These are phyloP conservation scores for Bombus confusus DNA, from an alignment of 1,140 invertebrate genomes.

Conservation along the genomic window DNA sequence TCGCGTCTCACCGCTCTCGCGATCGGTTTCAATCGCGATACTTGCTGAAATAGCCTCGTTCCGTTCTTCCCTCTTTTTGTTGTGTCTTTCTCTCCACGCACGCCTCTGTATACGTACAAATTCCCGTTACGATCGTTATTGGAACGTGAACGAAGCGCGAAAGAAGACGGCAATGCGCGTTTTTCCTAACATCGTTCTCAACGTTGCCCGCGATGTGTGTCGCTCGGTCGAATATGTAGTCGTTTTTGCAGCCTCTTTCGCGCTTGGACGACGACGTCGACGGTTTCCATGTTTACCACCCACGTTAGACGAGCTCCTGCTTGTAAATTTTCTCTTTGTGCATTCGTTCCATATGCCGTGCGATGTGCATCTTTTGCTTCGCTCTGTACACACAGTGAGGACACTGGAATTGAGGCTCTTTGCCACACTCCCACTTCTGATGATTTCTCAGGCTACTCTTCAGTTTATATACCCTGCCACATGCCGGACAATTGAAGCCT, in stretches of 20 bases:
- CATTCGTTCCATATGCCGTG: slow-evolving; percentile 93
- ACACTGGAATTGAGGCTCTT: slow-evolving; percentile 92
- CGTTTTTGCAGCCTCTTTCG: slow-evolving; percentile 6
- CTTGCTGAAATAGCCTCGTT: slow-evolving; percentile 26
- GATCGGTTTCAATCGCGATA: slow-evolving; percentile 35
- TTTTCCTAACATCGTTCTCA: background rate
- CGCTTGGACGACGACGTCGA: slow-evolving; percentile 47
- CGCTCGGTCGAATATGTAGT: background rate
- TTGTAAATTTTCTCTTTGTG: slow-evolving; percentile 88
- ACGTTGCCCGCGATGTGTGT: background rate
- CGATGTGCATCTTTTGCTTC: slow-evolving; percentile 93
- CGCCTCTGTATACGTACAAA: background rate
- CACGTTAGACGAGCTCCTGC: slow-evolving; percentile 77
- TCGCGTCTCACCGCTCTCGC: slow-evolving; percentile 39
- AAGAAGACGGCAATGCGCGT: background rate
- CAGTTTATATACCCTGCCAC: slow-evolving; percentile 91
- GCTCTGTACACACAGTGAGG: slow-evolving; percentile 91
- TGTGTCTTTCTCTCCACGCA: background rate
- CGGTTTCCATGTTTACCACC: slow-evolving; percentile 8
- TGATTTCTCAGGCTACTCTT: slow-evolving; percentile 93
- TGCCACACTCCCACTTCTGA: slow-evolving; percentile 94
- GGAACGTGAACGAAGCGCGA: slow-evolving; percentile 3
- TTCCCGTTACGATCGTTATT: background rate
- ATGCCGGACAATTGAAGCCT: slow-evolving; percentile 89
- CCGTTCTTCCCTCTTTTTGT: background rate